phyloP scores from a whole-genome alignment of 1,140 invertebrate species.

The Drosophila navojoa region DNA sequence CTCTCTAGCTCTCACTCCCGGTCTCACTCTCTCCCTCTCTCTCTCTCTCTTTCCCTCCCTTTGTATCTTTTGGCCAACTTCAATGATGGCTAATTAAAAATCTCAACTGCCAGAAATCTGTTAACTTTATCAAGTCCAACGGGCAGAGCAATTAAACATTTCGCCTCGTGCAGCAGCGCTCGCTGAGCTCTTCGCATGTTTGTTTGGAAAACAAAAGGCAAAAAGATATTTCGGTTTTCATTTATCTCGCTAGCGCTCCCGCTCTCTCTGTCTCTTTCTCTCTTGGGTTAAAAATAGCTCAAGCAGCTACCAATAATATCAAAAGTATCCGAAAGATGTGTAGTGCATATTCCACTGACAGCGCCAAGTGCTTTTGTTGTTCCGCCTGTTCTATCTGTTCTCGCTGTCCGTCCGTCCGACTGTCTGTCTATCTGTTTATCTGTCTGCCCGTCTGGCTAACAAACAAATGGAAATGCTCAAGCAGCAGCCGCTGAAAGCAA shows the following conservation, averaged over 20 bases:
- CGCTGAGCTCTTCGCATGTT: conserved; percentile 8
- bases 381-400: conserved; percentile 7
- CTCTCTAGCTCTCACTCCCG: background rate
- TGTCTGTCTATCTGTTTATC: background rate
- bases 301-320: conserved; percentile 67
- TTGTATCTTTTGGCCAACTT: conserved; percentile 17
- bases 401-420: background rate
- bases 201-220: conserved; percentile 67
- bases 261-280: conserved; percentile 20
- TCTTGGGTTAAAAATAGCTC: conserved; percentile 57
- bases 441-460: conserved; percentile 1
- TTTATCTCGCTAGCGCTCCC: background rate
- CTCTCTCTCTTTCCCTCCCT: background rate
- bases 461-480: conserved; percentile 64
- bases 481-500: conserved; percentile 71
- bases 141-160: conserved; percentile 70
- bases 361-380: conserved; percentile 67
- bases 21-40: too few species aligned
- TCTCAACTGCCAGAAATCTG: conserved; percentile 64
- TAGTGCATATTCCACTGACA: conserved; percentile 52
- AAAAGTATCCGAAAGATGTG: conserved; percentile 56
- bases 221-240: conserved; percentile 49
- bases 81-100: conserved; percentile 77
- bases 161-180: conserved; percentile 24
- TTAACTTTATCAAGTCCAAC: conserved; percentile 53